Percentiles rank a stretch among this genome's conserved stretches.
Conservation (phyloP, 2,113 vertebrate genomes). For the Noctilio leporinus region DNA sequence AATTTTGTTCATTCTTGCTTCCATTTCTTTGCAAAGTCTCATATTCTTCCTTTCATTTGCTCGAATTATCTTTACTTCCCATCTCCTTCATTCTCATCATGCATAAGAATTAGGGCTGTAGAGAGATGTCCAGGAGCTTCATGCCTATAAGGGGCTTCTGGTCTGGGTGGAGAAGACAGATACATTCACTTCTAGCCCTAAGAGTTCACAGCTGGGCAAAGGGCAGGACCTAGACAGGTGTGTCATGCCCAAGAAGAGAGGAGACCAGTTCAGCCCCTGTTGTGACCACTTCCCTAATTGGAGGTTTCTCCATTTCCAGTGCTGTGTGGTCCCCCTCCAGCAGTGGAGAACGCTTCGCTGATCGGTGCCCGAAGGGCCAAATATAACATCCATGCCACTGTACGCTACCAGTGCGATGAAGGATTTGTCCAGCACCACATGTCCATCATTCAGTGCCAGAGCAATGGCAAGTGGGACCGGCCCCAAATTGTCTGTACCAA, state of each 20-base stretch:
- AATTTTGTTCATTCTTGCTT: not conserved
- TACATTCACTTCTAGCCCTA: not conserved
- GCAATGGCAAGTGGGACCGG: conserved; percentile 93
- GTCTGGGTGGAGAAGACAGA: not conserved
- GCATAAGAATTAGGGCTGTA: not conserved
- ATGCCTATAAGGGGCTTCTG: not conserved
- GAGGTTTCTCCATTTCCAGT: conserved; percentile 74
- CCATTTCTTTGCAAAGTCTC: not conserved
- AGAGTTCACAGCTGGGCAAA: not conserved
- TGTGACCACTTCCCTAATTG: not conserved
- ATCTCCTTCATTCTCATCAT: not conserved
- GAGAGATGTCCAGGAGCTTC: not conserved
- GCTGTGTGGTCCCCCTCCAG: conserved; percentile 89
- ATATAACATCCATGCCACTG: conserved; percentile 90
- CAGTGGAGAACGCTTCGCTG: conserved; percentile 86
- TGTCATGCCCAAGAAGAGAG: not conserved
- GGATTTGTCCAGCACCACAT: conserved; percentile 91
- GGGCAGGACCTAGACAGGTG: not conserved
- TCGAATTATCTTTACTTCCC: not conserved
- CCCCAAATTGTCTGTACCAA: conserved; percentile 94
- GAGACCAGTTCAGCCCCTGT: not conserved
- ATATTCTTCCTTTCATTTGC: not conserved
- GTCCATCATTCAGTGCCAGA: conserved; percentile 89
- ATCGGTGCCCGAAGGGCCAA: conserved; percentile 88
- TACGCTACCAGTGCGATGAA: conserved; percentile 91